phyloP scores from a whole-genome alignment of 2,888 invertebrate genomes.

The Rotaria socialis region DNA sequence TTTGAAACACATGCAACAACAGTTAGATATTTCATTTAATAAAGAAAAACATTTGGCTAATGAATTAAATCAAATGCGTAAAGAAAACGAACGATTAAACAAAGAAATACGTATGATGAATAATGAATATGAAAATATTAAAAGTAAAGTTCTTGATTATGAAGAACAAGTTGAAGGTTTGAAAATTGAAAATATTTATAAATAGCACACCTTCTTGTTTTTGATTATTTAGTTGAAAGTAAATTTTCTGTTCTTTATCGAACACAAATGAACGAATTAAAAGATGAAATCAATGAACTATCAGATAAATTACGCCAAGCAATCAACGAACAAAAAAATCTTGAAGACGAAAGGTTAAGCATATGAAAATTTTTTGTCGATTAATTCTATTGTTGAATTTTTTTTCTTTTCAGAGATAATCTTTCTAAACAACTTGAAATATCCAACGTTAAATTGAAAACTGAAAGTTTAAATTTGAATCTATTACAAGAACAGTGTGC shows the following conservation, averaged over 20 bases:
- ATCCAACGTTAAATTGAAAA: background rate
- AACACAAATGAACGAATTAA: conserved; percentile 37
- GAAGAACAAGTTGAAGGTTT: conserved; percentile 31
- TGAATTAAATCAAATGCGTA: conserved; percentile 11
- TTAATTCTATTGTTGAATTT: background rate
- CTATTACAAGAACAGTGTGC: conserved; percentile 33
- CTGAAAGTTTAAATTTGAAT: conserved; percentile 35
- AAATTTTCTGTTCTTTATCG: conserved; percentile 31
- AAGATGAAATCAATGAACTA: conserved; percentile 35
- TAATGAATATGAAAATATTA: conserved; percentile 16
- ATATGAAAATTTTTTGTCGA: background rate
- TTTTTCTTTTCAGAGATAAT: conserved; percentile 2
- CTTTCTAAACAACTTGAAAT: conserved; percentile 22
- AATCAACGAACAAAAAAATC: background rate
- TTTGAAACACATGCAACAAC: conserved; percentile 3
- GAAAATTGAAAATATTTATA: no score
- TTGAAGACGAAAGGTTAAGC: conserved; percentile 2
- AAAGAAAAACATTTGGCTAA: background rate
- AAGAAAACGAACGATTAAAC: conserved; percentile 27
- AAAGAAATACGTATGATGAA: background rate
- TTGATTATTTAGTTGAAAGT: conserved; percentile 5
- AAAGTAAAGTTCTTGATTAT: conserved; percentile 22
- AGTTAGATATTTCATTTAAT: background rate
- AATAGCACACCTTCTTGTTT: no score
- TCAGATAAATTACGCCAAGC: background rate